A percentile compares a stretch with the other conserved stretches of the same genome.
Evolutionary conservation across 2,113 vertebrate species (phyloP).

Genomic region (Microtus richardsoni): DNA sequence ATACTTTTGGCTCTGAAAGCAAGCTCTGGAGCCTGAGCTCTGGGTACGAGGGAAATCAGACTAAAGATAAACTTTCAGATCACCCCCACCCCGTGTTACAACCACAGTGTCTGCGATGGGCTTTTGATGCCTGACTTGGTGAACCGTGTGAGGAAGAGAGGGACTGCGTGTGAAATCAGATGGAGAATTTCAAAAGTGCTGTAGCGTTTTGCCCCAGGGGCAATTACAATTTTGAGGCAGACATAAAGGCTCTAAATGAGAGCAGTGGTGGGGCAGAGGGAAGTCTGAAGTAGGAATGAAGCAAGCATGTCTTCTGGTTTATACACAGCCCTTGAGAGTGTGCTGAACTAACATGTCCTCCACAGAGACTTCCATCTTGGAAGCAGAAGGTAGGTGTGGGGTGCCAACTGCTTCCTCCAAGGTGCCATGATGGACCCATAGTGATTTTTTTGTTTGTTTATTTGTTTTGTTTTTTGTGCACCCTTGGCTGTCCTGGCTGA

Average conservation of each 20-base stretch:
- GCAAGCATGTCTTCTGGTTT: background rate
- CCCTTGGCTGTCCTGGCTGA: background rate
- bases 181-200: background rate
- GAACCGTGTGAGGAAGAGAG: background rate
- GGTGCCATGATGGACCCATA: background rate
- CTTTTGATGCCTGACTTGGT: constrained; percentile 13
- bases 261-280: background rate
- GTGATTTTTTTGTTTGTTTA: background rate
- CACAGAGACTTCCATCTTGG: constrained; percentile 1
- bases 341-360: background rate
- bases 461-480: background rate
- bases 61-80: background rate
- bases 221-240: constrained; percentile 16
- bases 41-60: background rate
- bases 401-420: background rate
- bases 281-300: background rate
- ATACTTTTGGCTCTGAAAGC: constrained; percentile 11
- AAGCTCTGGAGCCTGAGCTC: background rate
- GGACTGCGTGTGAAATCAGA: background rate
- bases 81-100: background rate
- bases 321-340: background rate
- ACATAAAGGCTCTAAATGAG: background rate
- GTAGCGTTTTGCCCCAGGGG: background rate
- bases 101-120: constrained; percentile 3
- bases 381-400: background rate